A percentile compares a stretch with the other conserved stretches of the same genome.
These are phyloP conservation scores for Bruchidius siliquastri DNA, from an alignment of 2,888 invertebrate genomes.

Conservation along the genomic window DNA sequence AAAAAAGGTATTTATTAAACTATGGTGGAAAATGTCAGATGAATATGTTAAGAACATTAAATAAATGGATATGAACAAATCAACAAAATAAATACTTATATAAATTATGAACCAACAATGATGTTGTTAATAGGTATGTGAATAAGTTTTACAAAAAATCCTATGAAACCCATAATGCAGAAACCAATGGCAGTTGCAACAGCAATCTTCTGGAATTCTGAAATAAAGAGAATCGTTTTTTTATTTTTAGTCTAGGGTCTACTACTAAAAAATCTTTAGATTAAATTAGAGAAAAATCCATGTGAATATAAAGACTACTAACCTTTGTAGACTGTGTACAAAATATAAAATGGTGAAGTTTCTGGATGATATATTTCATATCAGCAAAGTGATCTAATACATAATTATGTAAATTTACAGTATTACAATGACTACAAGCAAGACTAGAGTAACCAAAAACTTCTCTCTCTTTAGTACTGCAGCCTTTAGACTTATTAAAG, in stretches of 20 bases:
- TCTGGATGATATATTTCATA: not conserved
- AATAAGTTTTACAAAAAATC: conserved; percentile 99
- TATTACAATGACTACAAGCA: too few species aligned
- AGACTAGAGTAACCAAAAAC: too few species aligned
- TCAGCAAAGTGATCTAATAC: too few species aligned
- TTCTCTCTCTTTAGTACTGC: too few species aligned
- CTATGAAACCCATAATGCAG: conserved; percentile 99
- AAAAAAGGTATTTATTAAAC: not conserved
- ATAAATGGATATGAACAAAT: not conserved
- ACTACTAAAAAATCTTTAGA: too few species aligned
- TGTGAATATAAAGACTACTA: too few species aligned
- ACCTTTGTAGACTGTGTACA: too few species aligned
- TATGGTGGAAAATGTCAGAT: not conserved
- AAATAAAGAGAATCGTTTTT: conserved; percentile 35
- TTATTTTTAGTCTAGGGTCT: too few species aligned
- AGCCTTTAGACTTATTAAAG: too few species aligned
- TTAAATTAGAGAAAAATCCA: too few species aligned
- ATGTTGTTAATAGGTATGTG: conserved; percentile 99
- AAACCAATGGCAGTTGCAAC: conserved; percentile 99
- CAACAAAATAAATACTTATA: conserved; percentile 3
- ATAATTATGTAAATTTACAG: too few species aligned
- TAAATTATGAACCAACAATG: conserved; percentile 74
- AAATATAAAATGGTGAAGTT: not conserved
- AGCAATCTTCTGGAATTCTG: conserved; percentile 99
- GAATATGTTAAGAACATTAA: not conserved